Evolutionary conservation across 2,888 invertebrate species (phyloP), one percentile per base, ranked within the genome.

Genomic region (Leucophenga montana): DNA sequence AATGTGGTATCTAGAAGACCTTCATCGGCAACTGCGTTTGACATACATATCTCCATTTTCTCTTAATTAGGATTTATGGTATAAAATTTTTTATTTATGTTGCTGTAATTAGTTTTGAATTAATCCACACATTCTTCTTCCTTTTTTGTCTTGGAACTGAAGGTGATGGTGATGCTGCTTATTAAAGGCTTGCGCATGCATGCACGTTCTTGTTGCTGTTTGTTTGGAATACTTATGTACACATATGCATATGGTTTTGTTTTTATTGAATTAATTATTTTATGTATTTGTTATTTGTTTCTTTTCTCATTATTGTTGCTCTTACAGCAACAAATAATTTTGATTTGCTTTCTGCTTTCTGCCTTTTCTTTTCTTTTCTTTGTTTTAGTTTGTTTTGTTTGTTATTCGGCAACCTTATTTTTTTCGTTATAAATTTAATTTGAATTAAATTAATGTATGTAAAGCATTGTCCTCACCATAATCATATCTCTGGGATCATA

Each of bases 401-500:
- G 3, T 57, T 57, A 31, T 14, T 1, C 18, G 18, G 20, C 16
- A 53, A 53, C 5, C 14, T 53, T 53, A 20, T 16, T 20, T 18
- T 61, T 33, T 59, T 59, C 39, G 1, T 33, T 59, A 39, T 59
- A 59, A 39, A 39, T 11, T 39, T 39, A 11, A 39, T 39, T 39
- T 39, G 4, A 18, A 39, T 59, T 39, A 39, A 59, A 39, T 31
- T 59, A 56, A 20, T 31, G 8, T 39, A 8, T 59, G 6, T 59
- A 39, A 59, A 59, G 39, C 59, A 59, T 1, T 14, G 3, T 59
- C 27, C 16, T 33, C 39, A 39, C 31, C 14, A 59, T 50, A 9
- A n/a, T 53, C 54, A 54, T n/a, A 54, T 20, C 39, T 27, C 27
- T 27, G 3, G 2, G 16, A 14, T 54, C 5, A n/a, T 16, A 8